A percentile compares a stretch with the other conserved stretches of the same genome.
phyloP scores from a whole-genome alignment of 2,888 invertebrate genomes.

The Clistopyga incitator region DNA sequence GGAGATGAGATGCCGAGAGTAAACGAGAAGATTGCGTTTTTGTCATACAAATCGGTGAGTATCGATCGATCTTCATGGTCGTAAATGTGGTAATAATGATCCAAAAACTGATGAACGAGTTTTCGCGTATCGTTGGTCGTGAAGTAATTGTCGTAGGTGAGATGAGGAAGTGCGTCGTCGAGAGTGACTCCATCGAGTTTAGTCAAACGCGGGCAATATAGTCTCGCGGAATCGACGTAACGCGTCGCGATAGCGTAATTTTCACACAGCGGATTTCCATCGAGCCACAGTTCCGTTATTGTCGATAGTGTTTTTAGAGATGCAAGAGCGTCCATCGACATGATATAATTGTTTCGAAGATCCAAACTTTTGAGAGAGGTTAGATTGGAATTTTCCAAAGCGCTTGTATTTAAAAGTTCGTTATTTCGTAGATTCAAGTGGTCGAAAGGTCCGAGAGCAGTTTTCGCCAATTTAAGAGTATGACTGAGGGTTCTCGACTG shows the following conservation, averaged over 20 bases:
- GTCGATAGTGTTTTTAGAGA: slow-evolving; percentile 82
- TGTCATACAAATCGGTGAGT: slow-evolving; percentile 87
- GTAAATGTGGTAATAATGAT: slow-evolving; percentile 88
- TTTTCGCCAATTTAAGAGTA: slow-evolving; percentile 82
- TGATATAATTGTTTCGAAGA: slow-evolving; percentile 79
- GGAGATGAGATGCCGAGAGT: slow-evolving; percentile 79
- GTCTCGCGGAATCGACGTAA: slow-evolving; percentile 86
- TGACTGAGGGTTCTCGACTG: slow-evolving; percentile 85
- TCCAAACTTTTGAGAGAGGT: slow-evolving; percentile 77
- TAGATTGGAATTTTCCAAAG: slow-evolving; percentile 72
- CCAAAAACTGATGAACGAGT: slow-evolving; percentile 88
- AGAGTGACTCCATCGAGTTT: slow-evolving; percentile 86
- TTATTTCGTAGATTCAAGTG: slow-evolving; percentile 77
- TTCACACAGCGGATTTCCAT: slow-evolving; percentile 90
- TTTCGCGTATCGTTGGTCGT: slow-evolving; percentile 66
- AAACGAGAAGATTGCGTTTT: slow-evolving; percentile 87
- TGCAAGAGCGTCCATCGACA: slow-evolving; percentile 76
- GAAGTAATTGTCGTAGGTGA: slow-evolving; percentile 72
- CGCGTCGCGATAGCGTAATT: slow-evolving; percentile 86
- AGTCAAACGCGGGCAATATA: slow-evolving; percentile 85
- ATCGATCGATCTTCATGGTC: slow-evolving; percentile 87
- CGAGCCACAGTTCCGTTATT: slow-evolving; percentile 86
- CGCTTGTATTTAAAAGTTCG: slow-evolving; percentile 72
- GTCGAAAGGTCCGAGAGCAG: slow-evolving; percentile 73
- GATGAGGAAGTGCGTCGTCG: slow-evolving; percentile 71